Evolutionary conservation across 2,888 invertebrate genomes (phyloP).

Genomic region (Dicyrtoma fusca): DNA sequence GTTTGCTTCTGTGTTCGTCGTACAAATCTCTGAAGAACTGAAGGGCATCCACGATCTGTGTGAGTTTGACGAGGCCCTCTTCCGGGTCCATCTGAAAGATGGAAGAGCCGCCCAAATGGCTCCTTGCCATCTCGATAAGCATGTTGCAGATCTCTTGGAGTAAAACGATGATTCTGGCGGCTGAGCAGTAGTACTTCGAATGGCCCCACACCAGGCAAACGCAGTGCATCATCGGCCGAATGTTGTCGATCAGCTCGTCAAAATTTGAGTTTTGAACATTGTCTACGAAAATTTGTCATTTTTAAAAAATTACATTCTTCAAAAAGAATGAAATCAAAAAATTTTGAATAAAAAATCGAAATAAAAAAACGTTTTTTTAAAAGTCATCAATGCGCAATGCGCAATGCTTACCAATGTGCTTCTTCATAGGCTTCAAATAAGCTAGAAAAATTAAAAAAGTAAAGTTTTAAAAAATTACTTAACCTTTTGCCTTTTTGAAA

Average conservation of each 20-base stretch:
- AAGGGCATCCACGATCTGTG: slow-evolving; percentile 41
- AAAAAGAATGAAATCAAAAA: too few relatives aligned
- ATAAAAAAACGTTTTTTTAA: too few relatives aligned
- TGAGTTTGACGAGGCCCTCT: slow-evolving; percentile 63
- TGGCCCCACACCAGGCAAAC: slow-evolving; percentile 89
- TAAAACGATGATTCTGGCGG: slow-evolving; percentile 83
- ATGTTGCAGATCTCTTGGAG: slow-evolving; percentile 88
- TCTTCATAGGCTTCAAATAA: slow-evolving; percentile 80
- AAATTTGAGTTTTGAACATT: slow-evolving; percentile 79
- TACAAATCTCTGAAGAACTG: slow-evolving; percentile 64
- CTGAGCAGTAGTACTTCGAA: slow-evolving; percentile 86
- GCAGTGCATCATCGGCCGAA: slow-evolving; percentile 81
- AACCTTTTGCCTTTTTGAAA: too few relatives aligned
- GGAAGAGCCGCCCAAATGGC: slow-evolving; percentile 86
- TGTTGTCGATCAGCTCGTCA: slow-evolving; percentile 75
- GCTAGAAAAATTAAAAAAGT: too few relatives aligned
- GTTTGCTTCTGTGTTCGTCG: slow-evolving; percentile 71
- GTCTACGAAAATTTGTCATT: too few relatives aligned
- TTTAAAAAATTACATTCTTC: too few relatives aligned
- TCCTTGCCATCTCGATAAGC: slow-evolving; percentile 84
- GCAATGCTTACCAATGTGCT: slow-evolving; percentile 55
- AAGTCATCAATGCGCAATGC: neutral
- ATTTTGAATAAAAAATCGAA: too few relatives aligned
- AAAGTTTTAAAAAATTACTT: too few relatives aligned
- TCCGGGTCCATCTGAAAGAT: slow-evolving; percentile 94